These are phyloP conservation scores for Sitta europaea DNA, from an alignment of 2,113 vertebrate genomes.

Conservation along the genomic window DNA sequence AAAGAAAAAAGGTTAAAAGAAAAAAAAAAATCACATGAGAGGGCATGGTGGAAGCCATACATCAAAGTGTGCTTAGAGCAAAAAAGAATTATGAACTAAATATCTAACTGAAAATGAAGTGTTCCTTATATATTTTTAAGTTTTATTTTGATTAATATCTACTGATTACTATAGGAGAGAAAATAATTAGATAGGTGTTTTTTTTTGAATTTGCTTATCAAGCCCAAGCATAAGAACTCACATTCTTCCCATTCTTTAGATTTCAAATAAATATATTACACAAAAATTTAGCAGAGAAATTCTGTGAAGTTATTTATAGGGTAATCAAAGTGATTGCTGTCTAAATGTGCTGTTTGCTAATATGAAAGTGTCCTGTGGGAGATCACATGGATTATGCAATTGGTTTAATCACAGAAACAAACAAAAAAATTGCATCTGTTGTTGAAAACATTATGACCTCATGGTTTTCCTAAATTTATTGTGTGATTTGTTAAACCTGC, in stretches of 20 bases:
- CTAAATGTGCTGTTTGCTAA: background rate
- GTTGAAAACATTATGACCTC: background rate
- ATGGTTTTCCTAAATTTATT: background rate
- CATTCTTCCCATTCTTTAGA: background rate
- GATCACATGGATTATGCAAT: background rate
- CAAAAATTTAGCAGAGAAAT: background rate
- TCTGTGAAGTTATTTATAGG: background rate
- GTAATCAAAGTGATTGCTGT: background rate
- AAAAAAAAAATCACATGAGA: background rate
- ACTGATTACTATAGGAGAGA: background rate
- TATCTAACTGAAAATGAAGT: background rate
- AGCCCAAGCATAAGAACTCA: background rate
- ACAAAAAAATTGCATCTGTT: rapidly evolving
- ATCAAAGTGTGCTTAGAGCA: background rate
- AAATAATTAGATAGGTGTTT: background rate
- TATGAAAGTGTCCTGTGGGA: background rate
- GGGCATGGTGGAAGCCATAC: background rate
- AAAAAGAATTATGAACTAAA: background rate
- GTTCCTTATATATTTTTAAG: background rate
- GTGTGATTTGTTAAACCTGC: background rate
- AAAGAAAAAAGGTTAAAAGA: background rate
- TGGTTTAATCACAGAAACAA: background rate
- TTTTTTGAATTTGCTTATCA: background rate
- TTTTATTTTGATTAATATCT: background rate
- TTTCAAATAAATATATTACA: background rate